Evolutionary conservation across 2,113 vertebrate species (phyloP), one percentile per base, ranked within the genome.

Genomic region (Prunella himalayana): DNA sequence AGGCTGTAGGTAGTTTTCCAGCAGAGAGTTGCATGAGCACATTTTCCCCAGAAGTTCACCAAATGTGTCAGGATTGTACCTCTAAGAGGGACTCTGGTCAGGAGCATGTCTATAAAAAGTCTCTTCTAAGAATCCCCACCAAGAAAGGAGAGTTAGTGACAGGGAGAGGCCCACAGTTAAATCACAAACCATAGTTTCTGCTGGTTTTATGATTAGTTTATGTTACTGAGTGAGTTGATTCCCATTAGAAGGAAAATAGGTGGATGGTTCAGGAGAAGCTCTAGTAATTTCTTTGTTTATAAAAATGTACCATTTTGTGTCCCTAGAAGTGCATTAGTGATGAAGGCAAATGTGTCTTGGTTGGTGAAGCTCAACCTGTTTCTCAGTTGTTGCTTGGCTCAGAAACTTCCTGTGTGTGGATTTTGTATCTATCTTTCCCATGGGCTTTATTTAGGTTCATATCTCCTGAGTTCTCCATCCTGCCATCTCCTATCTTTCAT

Each of bases 131-230:
- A 88, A 76, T 63, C 7, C 2, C 24, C 30, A 14, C 11, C 1
- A 2, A 49, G 28, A 82, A 84, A 28, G 20, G 21, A 92, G n/a
- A 80, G 19, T 2, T 15, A 50, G 24, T 0, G 0, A 51, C 21
- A 63, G 18, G 42, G 33, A 68, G 22, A 75, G 15, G 65, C 8
- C 15, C n/a, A 9, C 4, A 30, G 21, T 54, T 81, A 19, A 87
- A 82, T 65, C 9, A 42, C 2, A 63, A 39, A 39, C 6, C 1
- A 0, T 8, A 27, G 3, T 9, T 44, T 14, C 18, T 53, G 31
- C 5, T 68, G n/a, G 3, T 65, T 76, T 66, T 69, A 11, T 44
- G 18, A 37, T 15, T 69, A 7, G 7, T 85, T 81, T 70, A 3
- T 51, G 6, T 70, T 65, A 57, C 31, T 45, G 57, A 82, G 8